Conservation (phyloP, 2,888 invertebrate genomes). For the Aethes cnicana region DNA sequence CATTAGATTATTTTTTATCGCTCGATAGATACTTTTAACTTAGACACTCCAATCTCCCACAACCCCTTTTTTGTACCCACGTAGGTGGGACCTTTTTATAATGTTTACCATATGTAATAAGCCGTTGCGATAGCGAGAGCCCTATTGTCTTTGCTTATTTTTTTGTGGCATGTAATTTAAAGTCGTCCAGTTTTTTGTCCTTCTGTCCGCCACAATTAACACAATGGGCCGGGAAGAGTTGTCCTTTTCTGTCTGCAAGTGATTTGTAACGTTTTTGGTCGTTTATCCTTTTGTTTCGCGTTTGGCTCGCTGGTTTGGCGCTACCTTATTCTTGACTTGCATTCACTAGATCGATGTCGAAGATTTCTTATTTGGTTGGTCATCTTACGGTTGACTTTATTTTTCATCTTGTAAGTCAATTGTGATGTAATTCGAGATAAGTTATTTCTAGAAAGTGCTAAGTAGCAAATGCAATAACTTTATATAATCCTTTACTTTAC, state of each 20-base stretch:
- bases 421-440: too few species aligned
- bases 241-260: conserved; percentile 40
- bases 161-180: conserved; percentile 38
- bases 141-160: conserved; percentile 18
- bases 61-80: neutral
- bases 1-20: too few species aligned
- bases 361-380: neutral
- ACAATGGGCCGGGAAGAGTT: conserved; percentile 48
- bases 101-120: conserved; percentile 57
- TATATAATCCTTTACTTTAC: conserved; percentile 1
- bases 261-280: conserved; percentile 35
- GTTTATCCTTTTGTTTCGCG: neutral
- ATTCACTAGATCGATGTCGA: too few species aligned
- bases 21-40: too few species aligned
- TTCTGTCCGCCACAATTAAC: conserved; percentile 59
- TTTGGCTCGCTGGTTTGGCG: conserved; percentile 3
- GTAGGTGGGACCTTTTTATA: conserved; percentile 44
- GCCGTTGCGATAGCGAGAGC: conserved; percentile 46
- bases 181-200: conserved; percentile 53
- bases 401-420: too few species aligned
- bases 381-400: neutral
- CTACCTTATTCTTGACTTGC: conserved; percentile 1
- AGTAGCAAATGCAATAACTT: conserved; percentile 5
- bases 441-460: too few species aligned
- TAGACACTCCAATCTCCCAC: neutral